phyloP scores from a whole-genome alignment of 1,140 invertebrate genomes.

The Saccostrea cuccullata region DNA sequence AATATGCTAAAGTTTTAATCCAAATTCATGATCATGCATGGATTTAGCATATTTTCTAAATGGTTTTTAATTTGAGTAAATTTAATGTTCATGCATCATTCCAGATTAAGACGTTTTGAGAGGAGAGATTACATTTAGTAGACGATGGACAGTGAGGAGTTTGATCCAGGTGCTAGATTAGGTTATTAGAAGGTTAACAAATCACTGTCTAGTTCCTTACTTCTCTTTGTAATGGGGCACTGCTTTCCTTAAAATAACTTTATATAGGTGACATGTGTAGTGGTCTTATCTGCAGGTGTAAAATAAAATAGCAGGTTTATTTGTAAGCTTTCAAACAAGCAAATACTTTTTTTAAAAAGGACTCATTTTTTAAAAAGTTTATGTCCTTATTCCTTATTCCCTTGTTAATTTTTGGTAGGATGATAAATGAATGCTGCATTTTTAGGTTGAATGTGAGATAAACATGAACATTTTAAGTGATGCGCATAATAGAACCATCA shows the following conservation, averaged over 20 bases:
- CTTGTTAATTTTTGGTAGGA: too few species aligned
- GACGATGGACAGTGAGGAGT: neutral
- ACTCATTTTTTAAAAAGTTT: too few species aligned
- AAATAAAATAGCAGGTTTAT: slow-evolving; percentile 27
- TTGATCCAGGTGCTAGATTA: neutral
- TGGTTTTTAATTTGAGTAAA: neutral
- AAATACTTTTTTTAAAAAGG: neutral
- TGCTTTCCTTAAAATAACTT: slow-evolving; percentile 39
- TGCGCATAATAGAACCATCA: neutral
- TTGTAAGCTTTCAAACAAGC: neutral
- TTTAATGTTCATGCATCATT: slow-evolving; percentile 13
- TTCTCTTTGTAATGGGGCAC: neutral
- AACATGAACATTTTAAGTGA: too few species aligned
- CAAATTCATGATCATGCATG: neutral
- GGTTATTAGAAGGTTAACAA: slow-evolving; percentile 3
- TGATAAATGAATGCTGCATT: too few species aligned
- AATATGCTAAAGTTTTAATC: neutral
- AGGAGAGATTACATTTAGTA: slow-evolving; percentile 14
- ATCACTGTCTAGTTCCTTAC: slow-evolving; percentile 12
- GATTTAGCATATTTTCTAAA: neutral
- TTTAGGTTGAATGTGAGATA: too few species aligned
- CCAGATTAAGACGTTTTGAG: neutral
- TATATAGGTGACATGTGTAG: slow-evolving; percentile 38
- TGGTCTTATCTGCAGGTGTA: slow-evolving; percentile 19
- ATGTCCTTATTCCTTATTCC: too few species aligned